Conservation (phyloP, 2,888 invertebrate genomes). For the Bibio marci region DNA sequence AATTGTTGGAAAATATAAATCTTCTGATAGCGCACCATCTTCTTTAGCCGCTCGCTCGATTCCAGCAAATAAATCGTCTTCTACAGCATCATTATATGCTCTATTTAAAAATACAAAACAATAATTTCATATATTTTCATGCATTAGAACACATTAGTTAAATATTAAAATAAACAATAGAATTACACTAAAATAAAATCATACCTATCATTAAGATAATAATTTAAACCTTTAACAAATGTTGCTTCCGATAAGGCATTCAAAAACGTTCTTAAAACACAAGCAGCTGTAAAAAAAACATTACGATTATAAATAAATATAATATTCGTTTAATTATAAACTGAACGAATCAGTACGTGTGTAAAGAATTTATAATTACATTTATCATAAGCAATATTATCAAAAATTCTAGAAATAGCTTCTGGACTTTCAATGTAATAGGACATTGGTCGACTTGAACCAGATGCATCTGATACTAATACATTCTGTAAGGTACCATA, state of each 20-base stretch:
- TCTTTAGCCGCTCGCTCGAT: slow-evolving; percentile 18
- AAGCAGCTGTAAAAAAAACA: slow-evolving; percentile 27
- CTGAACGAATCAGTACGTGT: no score
- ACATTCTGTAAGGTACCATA: not conserved
- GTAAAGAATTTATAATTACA: not conserved
- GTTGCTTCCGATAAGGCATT: slow-evolving; percentile 31
- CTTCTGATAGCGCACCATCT: slow-evolving; percentile 8
- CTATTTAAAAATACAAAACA: slow-evolving; percentile 15
- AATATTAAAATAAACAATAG: no score
- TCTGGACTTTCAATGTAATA: not conserved
- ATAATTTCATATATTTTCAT: no score
- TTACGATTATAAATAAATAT: no score
- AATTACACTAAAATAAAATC: no score
- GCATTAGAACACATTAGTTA: no score
- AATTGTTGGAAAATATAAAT: slow-evolving; percentile 25
- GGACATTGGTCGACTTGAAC: not conserved
- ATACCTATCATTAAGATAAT: slow-evolving; percentile 30
- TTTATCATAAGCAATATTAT: not conserved
- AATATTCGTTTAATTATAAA: no score
- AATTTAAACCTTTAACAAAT: slow-evolving; percentile 36
- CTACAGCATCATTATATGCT: slow-evolving; percentile 22
- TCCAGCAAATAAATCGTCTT: slow-evolving; percentile 19
- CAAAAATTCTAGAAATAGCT: not conserved
- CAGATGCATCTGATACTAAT: not conserved
- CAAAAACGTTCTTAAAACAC: slow-evolving; percentile 40